phyloP scores from a whole-genome alignment of 2,797 vertebrate species.

The Muscicapa comitata region DNA sequence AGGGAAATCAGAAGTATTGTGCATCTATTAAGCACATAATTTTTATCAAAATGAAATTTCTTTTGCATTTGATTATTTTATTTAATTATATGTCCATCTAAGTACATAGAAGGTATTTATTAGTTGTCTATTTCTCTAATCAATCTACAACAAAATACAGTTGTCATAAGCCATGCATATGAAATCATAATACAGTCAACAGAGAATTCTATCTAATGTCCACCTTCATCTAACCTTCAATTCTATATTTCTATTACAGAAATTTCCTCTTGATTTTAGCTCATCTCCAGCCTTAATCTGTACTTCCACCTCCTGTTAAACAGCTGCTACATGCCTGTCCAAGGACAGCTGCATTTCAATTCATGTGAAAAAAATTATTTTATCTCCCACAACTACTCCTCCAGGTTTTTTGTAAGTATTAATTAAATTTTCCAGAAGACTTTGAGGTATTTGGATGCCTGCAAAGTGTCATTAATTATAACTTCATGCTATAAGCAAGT shows the following conservation, averaged over 20 bases:
- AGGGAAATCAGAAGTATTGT: background rate
- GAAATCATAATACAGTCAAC: background rate
- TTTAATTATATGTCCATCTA: background rate
- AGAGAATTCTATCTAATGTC: accelerated
- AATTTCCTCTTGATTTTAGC: background rate
- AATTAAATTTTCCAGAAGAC: conserved; percentile 22
- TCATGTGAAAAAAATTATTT: conserved; percentile 30
- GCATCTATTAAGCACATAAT: accelerated
- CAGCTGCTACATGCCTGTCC: background rate
- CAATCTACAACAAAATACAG: background rate
- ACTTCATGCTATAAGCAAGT: background rate
- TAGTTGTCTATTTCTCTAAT: background rate
- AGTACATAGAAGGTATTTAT: background rate
- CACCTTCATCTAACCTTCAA: background rate
- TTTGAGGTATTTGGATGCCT: background rate
- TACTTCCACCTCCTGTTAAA: conserved; percentile 13
- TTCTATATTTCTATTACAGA: background rate
- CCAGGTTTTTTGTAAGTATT: background rate
- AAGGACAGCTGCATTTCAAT: conserved; percentile 22
- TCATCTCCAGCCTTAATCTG: background rate
- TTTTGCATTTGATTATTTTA: background rate
- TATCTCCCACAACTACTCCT: conserved; percentile 6
- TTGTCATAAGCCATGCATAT: background rate
- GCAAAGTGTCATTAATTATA: background rate
- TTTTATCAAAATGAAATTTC: background rate